Evolutionary conservation across 2,797 vertebrate genomes (phyloP).

Genomic region (Chelidonichthys spinosus): DNA sequence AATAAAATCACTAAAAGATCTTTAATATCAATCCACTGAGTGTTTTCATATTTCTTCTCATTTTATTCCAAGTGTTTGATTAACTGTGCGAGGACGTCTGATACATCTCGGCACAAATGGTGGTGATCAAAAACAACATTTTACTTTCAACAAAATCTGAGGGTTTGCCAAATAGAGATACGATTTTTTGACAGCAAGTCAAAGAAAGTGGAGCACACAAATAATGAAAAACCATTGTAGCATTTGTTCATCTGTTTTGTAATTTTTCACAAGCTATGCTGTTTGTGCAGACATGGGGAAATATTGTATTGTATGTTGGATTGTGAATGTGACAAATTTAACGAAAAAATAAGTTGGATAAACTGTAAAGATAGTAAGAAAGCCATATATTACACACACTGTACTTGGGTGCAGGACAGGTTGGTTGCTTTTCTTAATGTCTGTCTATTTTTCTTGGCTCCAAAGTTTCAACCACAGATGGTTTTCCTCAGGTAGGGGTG

Average conservation of each 20-base stretch:
- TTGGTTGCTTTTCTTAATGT: background rate
- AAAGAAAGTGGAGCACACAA: conserved; percentile 38
- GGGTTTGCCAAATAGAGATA: conserved; percentile 26
- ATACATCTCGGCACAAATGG: conserved; percentile 11
- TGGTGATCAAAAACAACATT: conserved; percentile 34
- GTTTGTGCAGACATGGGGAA: background rate
- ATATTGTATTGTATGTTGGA: background rate
- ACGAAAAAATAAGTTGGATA: background rate
- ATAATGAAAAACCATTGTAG: conserved; percentile 23
- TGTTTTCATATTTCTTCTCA: conserved; percentile 7
- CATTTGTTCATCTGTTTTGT: conserved; percentile 17
- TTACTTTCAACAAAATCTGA: conserved; percentile 32
- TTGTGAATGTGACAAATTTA: conserved; percentile 10
- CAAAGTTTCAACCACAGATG: background rate
- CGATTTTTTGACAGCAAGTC: conserved; percentile 28
- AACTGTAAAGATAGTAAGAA: background rate
- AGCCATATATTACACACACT: background rate
- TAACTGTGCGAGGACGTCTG: background rate
- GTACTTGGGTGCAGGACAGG: background rate
- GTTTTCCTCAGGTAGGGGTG: background rate
- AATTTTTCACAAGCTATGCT: background rate
- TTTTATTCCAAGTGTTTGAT: conserved; percentile 12
- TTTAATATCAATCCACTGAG: background rate
- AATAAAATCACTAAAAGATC: background rate
- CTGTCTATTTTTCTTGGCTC: background rate